Evolutionary conservation across 2,113 vertebrate species (phyloP).

Genomic region (Eurypyga helias): DNA sequence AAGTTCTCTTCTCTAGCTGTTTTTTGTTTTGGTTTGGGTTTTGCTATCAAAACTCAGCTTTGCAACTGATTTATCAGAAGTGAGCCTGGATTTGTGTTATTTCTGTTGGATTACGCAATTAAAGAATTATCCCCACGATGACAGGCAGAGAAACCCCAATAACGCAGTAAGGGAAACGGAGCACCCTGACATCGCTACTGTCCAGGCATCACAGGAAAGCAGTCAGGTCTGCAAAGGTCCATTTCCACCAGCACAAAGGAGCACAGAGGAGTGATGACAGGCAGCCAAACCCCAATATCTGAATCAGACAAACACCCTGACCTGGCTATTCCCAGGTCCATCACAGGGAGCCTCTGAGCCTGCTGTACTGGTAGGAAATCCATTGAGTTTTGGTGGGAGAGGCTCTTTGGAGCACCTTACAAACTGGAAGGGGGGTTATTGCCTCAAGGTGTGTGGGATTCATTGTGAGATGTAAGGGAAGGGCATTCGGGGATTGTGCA

Average conservation of each 20-base stretch:
- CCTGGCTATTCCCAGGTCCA: neutral
- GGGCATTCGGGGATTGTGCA: neutral
- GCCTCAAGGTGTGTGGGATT: neutral
- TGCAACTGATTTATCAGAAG: neutral
- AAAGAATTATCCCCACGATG: neutral
- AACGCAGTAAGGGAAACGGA: neutral
- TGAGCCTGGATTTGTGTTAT: neutral
- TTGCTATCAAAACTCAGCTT: neutral
- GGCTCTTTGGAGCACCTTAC: neutral
- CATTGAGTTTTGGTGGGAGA: neutral
- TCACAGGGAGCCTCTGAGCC: neutral
- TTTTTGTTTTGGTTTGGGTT: neutral
- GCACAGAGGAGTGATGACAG: neutral
- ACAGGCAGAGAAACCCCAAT: neutral
- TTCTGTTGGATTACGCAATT: neutral
- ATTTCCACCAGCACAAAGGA: neutral
- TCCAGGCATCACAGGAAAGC: neutral
- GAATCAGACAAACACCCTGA: neutral
- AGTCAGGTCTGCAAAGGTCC: neutral
- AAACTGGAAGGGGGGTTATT: neutral
- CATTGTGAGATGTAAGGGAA: neutral
- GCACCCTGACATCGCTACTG: neutral
- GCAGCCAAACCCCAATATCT: neutral
- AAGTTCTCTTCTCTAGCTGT: neutral
- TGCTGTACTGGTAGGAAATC: neutral